Evolutionary conservation across 2,888 invertebrate species (phyloP), one percentile per base, ranked within the genome.

Genomic region (Apamea sordens): DNA sequence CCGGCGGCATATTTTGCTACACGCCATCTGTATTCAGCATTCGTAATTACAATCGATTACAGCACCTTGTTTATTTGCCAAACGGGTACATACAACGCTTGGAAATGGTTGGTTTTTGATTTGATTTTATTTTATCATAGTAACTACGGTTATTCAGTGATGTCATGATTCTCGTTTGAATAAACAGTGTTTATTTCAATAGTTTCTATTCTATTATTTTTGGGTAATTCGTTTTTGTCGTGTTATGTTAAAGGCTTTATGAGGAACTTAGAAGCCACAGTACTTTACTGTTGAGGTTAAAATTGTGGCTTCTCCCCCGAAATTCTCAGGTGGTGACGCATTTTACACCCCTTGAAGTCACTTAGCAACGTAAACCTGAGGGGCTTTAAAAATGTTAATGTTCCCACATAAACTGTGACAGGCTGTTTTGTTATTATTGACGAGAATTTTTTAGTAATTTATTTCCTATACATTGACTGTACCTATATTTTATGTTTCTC

Each of bases 41-140:
- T 89, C 83, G 92, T 92, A 93, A 94, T 94, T 94, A 93, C 93
- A 93, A 92, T 92, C 90, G 92, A 92, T 93, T 90, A 91, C 87
- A 80, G 81, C 80, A 76, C 71, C 75, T 82, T 89, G 86, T 90
- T 91, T 90, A 83, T 84, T 85, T 73, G 73, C 65, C 67, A 86
- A 89, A 86, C 76, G 76, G 59, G 69, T 68, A 76, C 78, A 73
- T 80, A 78, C 6, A 72, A 68, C 50, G 50, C 61, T 75, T 75
- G 21, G 41, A 59, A 72, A 73, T 75, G 53, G 65, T 71, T 21
- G 21, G 15, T 53, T 50, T 73, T 79, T 72, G 50, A 69, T 73
- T 79, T 72, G 50, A 69, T 79, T 85, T 71, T 67, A 71, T 83
- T 77, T 79, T 70, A 67, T 65, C 64, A 63, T 28, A 44, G 47